Conservation (phyloP, 2,113 vertebrate species). For the Heliornis fulica region DNA sequence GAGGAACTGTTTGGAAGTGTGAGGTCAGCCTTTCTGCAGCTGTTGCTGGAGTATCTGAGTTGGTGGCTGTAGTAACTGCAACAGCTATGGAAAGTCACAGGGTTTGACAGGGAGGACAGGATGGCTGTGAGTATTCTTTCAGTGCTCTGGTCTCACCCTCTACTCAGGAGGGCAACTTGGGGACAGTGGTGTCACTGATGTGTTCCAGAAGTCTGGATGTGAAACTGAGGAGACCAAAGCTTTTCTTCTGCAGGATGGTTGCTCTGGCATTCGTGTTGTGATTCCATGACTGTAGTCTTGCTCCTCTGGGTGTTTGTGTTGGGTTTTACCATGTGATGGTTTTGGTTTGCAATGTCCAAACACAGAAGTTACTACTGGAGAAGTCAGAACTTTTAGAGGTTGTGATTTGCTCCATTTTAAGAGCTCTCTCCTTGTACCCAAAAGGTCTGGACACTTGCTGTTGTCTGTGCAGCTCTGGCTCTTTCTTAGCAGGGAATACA, state of each 20-base stretch:
- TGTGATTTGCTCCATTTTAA: fast-evolving
- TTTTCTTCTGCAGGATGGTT: background rate
- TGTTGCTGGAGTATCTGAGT: background rate
- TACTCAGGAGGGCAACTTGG: background rate
- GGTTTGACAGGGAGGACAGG: background rate
- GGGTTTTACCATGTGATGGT: fast-evolving
- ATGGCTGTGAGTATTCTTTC: background rate
- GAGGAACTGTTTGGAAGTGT: background rate
- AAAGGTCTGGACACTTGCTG: background rate
- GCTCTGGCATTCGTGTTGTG: background rate
- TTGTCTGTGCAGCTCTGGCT: background rate
- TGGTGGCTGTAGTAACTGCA: background rate
- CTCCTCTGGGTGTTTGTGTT: background rate
- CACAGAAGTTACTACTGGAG: background rate
- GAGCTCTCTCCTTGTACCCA: background rate
- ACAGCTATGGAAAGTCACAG: fast-evolving
- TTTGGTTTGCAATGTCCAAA: background rate
- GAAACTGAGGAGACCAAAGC: fast-evolving
- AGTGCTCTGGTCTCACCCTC: background rate
- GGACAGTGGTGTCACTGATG: background rate
- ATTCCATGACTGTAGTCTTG: background rate
- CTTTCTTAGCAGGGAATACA: background rate
- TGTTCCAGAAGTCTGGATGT: fast-evolving
- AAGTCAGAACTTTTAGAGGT: background rate
- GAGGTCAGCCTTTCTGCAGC: background rate